phyloP scores from a whole-genome alignment of 2,888 invertebrate genomes.

The Callosobruchus maculatus region DNA sequence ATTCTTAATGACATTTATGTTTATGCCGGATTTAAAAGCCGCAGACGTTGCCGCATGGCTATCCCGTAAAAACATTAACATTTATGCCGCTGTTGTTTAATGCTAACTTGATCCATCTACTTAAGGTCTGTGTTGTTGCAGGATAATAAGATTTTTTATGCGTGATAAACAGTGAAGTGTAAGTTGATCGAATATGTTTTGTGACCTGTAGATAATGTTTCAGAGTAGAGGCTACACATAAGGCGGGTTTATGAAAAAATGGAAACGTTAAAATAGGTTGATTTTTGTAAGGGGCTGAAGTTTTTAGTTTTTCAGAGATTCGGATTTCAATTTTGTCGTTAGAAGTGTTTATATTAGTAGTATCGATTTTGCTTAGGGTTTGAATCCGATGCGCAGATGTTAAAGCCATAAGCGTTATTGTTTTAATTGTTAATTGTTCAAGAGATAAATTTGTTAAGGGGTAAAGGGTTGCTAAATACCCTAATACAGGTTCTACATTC shows the following conservation, averaged over 20 bases:
- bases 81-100: conserved; percentile 6
- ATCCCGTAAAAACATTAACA: conserved; percentile 4
- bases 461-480: background rate
- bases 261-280: background rate
- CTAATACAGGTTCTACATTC: no score
- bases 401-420: background rate
- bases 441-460: background rate
- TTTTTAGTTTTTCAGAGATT: background rate
- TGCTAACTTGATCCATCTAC: conserved; percentile 8
- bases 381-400: background rate
- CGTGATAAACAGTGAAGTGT: no score
- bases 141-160: background rate
- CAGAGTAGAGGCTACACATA: background rate
- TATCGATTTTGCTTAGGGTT: background rate
- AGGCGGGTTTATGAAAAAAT: background rate
- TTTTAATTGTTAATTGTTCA: background rate
- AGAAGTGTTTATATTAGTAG: background rate
- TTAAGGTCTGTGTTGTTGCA: conserved; percentile 10
- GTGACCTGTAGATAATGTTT: background rate
- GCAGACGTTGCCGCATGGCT: no score
- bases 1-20: no score
- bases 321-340: background rate
- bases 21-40: no score
- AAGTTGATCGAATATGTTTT: no score
- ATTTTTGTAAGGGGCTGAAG: background rate